These are phyloP conservation scores for Pleuronectes platessa DNA, from an alignment of 2,113 vertebrate species.

Conservation along the genomic window DNA sequence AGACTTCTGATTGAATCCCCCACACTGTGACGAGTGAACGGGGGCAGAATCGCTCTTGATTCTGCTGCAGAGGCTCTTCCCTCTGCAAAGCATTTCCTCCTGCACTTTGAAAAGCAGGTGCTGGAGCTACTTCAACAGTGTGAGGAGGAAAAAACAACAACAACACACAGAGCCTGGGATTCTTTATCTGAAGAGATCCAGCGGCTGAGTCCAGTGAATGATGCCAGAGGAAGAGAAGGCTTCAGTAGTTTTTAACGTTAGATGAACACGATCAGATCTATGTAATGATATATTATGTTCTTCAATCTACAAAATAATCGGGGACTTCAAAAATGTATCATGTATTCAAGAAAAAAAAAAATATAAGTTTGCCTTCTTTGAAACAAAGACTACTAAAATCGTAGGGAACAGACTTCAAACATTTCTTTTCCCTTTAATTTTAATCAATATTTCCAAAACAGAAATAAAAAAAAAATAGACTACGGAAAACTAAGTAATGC, in stretches of 20 bases:
- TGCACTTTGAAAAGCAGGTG: conserved; percentile 63
- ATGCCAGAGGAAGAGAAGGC: conserved; percentile 11
- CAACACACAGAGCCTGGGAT: conserved; percentile 6
- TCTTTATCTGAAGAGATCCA: conserved; percentile 26
- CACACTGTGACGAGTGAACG: conserved; percentile 61
- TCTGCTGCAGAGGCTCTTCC: conserved; percentile 74
- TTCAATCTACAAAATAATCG: conserved; percentile 18
- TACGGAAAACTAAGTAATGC: not conserved
- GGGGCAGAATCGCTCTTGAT: conserved; percentile 57
- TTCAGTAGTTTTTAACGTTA: conserved; percentile 18
- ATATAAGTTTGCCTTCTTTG: not conserved
- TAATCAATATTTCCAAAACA: not conserved
- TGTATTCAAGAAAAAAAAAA: not conserved
- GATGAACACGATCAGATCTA: conserved; percentile 35
- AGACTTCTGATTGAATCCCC: conserved; percentile 74
- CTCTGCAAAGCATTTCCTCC: conserved; percentile 65
- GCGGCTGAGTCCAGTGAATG: conserved; percentile 10
- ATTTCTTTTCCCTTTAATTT: not conserved
- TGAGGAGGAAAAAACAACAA: not conserved
- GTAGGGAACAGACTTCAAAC: not conserved
- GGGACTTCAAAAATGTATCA: not conserved
- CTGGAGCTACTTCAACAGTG: conserved; percentile 45
- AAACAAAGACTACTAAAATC: conserved; percentile 1
- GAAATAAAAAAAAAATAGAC: not conserved
- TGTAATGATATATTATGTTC: conserved; percentile 20